phyloP scores from a whole-genome alignment of 1,140 invertebrate genomes.

The Rhyacophila brunnea region DNA sequence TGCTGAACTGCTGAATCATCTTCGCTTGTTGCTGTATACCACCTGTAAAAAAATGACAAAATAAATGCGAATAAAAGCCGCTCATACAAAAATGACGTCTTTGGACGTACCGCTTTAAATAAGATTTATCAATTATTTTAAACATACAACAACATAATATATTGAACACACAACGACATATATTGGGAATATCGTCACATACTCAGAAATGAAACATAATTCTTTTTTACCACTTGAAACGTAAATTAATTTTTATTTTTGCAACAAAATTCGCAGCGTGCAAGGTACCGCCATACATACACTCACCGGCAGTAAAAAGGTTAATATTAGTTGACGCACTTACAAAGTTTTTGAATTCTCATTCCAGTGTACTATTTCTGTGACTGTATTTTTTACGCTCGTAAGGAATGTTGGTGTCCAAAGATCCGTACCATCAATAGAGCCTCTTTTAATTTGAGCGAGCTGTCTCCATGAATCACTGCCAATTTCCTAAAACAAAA shows the following conservation, averaged over 20 bases:
- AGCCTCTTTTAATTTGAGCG: slow-evolving; percentile 40
- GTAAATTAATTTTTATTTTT: too few species aligned
- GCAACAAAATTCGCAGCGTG: background rate
- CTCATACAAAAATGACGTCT: too few species aligned
- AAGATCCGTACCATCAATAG: background rate
- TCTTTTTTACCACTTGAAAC: too few species aligned
- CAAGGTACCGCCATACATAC: too few species aligned
- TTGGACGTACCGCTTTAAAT: too few species aligned
- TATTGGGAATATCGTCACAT: too few species aligned
- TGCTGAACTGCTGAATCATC: slow-evolving; percentile 63
- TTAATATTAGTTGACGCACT: slow-evolving; percentile 4
- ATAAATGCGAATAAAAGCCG: too few species aligned
- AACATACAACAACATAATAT: too few species aligned
- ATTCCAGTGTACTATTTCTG: slow-evolving; percentile 78
- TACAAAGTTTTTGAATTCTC: slow-evolving; percentile 50
- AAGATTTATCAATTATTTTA: too few species aligned
- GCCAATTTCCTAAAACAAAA: slow-evolving; percentile 41
- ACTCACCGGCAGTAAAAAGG: too few species aligned
- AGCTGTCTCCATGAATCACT: slow-evolving; percentile 48
- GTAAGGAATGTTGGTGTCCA: slow-evolving; percentile 40
- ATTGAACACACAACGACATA: too few species aligned
- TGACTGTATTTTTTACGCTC: slow-evolving; percentile 58
- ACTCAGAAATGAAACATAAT: too few species aligned
- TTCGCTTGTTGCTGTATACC: slow-evolving; percentile 65
- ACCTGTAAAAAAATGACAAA: slow-evolving; percentile 52